Evolutionary conservation across 2,888 invertebrate species (phyloP), one percentile per base, ranked within the genome.

Genomic region (Arrhopalites spinosus): DNA sequence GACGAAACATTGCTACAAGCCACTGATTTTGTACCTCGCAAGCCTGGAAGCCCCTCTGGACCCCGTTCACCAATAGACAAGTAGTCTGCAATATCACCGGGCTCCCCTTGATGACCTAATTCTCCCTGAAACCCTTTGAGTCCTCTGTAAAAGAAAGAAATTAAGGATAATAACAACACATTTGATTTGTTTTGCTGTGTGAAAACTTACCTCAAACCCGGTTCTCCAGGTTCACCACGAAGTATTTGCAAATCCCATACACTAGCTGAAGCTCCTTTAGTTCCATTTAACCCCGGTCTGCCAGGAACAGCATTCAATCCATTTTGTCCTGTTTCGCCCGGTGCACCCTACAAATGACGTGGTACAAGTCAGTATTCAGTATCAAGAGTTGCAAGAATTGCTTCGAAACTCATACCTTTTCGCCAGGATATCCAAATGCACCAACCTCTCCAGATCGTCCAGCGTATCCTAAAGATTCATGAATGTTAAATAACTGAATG

Each of bases 321-420:
- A 25, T 36, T 30, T 47, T 1, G 71, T 78, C 93, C 93, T 29
- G 87, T 88, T 66, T 89, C 85, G 45, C 93, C 94, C 0, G 87
- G 86, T 79, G 88, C 67, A 25, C 84, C 84, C 45, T 36, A 36
- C 3, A 36, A 36, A 36, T 36, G n/a, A n/a, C n/a, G 36, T 36
- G 13, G 15, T 15, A 56, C 7, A 56, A 56, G 23, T 3, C 7
- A 56, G 15, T 56, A 20, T 56, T 56, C 13, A 56, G n/a, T n/a
- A n/a, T n/a, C n/a, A n/a, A n/a, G n/a, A n/a, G n/a, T n/a, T n/a
- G n/a, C n/a, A n/a, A n/a, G n/a, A n/a, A n/a, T 56, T 23, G 13
- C 7, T 56, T 56, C n/a, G n/a, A 36, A 36, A 36, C 36, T 36
- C 11, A 36, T 36, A 36, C 36, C 36, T 71, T 74, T 3, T 79